Conservation (phyloP, 35 echinoderm and acorn worm species). For the Acanthaster planci region DNA sequence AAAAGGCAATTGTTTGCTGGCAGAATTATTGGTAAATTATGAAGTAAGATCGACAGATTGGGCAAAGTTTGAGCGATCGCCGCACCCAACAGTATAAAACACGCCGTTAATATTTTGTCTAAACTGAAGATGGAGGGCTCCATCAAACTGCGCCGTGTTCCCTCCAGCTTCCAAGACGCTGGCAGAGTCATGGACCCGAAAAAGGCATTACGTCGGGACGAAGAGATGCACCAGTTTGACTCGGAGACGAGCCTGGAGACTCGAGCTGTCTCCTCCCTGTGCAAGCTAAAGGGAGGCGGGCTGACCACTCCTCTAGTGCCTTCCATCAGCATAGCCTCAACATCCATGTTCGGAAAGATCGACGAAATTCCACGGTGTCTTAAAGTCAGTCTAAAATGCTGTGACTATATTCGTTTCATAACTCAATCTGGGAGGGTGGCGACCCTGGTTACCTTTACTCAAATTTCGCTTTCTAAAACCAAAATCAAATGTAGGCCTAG, state of each 20-base stretch:
- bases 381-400: slow-evolving; percentile 26
- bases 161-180: slow-evolving; percentile 17
- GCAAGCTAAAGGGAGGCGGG: slow-evolving; percentile 28
- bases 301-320: slow-evolving; percentile 50
- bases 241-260: slow-evolving; percentile 48
- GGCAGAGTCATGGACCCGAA: not conserved
- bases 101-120: too few species aligned
- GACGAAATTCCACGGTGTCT: slow-evolving; percentile 53
- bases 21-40: too few species aligned
- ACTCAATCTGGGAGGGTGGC: too few species aligned
- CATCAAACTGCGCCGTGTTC: not conserved
- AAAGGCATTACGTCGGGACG: not conserved
- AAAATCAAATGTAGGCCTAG: too few species aligned
- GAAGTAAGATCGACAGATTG: too few species aligned
- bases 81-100: too few species aligned
- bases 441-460: too few species aligned
- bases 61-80: too few species aligned
- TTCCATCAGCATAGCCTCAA: slow-evolving; percentile 60
- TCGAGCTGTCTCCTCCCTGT: slow-evolving; percentile 44
- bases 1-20: too few species aligned
- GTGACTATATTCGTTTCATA: too few species aligned
- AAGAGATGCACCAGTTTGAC: slow-evolving; percentile 20
- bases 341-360: slow-evolving; percentile 44
- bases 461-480: too few species aligned
- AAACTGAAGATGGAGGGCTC: too few species aligned